Base-by-base conservation (phyloP, 1,140 invertebrate genomes). In the Gryon sp. region DNA sequence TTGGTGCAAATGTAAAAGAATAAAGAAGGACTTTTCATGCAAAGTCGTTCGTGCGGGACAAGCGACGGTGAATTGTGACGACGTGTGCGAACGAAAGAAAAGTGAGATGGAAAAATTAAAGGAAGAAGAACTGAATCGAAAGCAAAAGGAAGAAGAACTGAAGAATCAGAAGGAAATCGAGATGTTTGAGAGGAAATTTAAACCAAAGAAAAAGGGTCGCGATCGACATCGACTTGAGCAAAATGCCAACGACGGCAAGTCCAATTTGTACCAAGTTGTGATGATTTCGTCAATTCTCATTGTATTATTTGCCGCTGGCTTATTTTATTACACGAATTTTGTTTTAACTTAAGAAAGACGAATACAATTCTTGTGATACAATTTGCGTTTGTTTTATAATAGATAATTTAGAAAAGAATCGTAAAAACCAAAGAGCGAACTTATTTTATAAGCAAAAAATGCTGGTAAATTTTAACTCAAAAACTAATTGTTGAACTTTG, bases 11-110 rank as follows among this genome's bases (percentile, higher is more conserved):
- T 98, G 97, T 80, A 92, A 93, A 59, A 91, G 95, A 60, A 89
- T 94, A 2, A 96, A 94, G 81, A 93, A 92, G 82, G 95, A 97
- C 53, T 90, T 94, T 50, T 85, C 91, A 0, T 98, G 97, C 82
- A 91, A 91, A 36, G 79, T 88, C 30, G 89, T 94, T 8, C 89
- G 90, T 4, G 85, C 84, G 15, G 88, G 90, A 7, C 83, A 90
- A 74, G 87, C 88, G 0, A 77, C 76, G 1, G 83, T 94, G 4
- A 66, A 84, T 1, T 95, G 94, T 79, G 92, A 95, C 79, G 88
- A 90, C 1, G 79, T 87, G 2, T 95, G 94, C 83, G 80, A 88
- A 38, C 83, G 86, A 43, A 91, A 91, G 70, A 90, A 91, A 76
- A 74, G 85, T 6, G 91, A 92, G 30, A 88, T 89, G 5, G 85